Base-by-base conservation (phyloP, 2,113 vertebrate genomes). In the Egretta garzetta region DNA sequence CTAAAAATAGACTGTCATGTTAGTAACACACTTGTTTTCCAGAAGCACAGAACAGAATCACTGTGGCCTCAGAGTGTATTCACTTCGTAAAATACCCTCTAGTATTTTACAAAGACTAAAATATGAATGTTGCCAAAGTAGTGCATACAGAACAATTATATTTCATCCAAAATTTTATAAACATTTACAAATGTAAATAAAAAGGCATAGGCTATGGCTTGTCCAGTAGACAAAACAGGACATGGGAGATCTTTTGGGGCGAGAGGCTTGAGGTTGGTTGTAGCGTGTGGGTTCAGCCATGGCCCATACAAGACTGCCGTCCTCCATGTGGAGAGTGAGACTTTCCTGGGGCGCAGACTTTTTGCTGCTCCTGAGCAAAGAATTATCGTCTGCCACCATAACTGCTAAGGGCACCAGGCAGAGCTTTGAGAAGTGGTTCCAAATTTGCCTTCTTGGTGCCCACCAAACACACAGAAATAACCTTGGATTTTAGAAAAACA, bases 221-320 rank as follows among this genome's bases (percentile, higher is more conserved):
- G 39, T 70, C 50, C 47, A 18, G 33, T 27, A 82, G 49, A 18
- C 24, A 53, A 68, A 85, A 58, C 43, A 53, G 16, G 45, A 58
- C 7, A 24, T 17, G 4, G 26, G 41, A 73, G 28, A 66, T 17
- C 3, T 33, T 93, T 82, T 41, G 6, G 20, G 52, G 9, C 4
- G 53, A 81, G 83, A 45, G 15, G 2, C 41, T 74, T 53, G 76
- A 41, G 71, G 13, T 4, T 86, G 24, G 8, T 63, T 43, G 15
- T 43, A 50, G 43, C 6, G 0, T 21, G n/a, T 58, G 55, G 7
- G 21, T 67, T 70, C 43, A 32, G 7, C 39, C 41, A 52, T 1
- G 2, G 30, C 24, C 16, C 14, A 6, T 12, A 32, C 30, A 52
- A 70, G 32, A 13, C 17, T 19, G 26, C 22, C 0, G 0, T 49